These are phyloP conservation scores for Drosophila fungiperda DNA, from an alignment of 2,888 invertebrate species.

Conservation along the genomic window DNA sequence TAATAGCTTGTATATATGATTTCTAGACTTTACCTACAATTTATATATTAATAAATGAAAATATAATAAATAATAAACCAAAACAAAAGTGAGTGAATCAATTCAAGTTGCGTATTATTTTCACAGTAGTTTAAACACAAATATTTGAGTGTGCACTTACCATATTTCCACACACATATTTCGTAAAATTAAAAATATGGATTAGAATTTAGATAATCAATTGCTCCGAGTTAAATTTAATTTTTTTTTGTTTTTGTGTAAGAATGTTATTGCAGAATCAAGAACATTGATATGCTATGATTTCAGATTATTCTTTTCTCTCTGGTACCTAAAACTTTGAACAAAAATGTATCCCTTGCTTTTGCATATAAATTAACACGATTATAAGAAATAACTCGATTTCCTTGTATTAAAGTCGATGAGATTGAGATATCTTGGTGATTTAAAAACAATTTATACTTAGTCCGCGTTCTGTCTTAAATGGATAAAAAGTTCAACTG, in stretches of 20 bases:
- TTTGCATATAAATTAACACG: too few relatives aligned
- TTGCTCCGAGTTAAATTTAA: too few relatives aligned
- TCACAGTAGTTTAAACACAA: neutral
- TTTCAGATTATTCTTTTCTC: neutral
- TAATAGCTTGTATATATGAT: slow-evolving; percentile 25
- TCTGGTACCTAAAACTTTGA: neutral
- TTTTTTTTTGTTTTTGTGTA: too few relatives aligned
- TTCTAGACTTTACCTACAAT: slow-evolving; percentile 1
- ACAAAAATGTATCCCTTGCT: too few relatives aligned
- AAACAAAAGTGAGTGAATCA: neutral
- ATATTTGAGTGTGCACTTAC: neutral
- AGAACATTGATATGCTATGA: neutral
- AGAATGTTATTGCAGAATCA: neutral
- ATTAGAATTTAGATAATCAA: too few relatives aligned
- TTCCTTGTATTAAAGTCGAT: too few relatives aligned
- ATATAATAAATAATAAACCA: slow-evolving; percentile 3
- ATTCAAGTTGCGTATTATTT: neutral
- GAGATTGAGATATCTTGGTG: neutral
- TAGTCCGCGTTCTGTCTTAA: neutral
- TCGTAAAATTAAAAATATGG: neutral
- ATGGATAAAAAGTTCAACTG: neutral
- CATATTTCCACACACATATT: neutral
- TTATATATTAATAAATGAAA: slow-evolving; percentile 7
- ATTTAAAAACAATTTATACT: neutral
- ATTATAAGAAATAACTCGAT: too few relatives aligned